phyloP scores from a whole-genome alignment of 2,888 invertebrate genomes.

The Hydraecia micacea region DNA sequence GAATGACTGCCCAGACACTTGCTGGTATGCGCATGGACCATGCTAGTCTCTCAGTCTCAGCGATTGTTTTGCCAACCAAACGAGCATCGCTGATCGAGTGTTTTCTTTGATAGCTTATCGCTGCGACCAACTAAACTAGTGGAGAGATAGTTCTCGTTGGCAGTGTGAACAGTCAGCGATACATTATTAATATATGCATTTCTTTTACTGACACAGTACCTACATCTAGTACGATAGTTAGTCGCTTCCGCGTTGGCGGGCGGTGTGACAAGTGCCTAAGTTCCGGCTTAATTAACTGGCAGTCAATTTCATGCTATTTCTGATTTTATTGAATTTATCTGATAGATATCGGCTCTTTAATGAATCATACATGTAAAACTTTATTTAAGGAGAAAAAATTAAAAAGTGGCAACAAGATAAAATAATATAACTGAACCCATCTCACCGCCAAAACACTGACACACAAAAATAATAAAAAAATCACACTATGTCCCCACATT shows the following conservation, averaged over 20 bases:
- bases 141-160: not conserved
- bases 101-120: not conserved
- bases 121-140: not conserved
- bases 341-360: not conserved
- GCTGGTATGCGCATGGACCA: not conserved
- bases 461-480: conserved; percentile 33
- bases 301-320: not conserved
- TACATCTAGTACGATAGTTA: not conserved
- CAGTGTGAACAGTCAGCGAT: not conserved
- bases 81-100: not conserved
- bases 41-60: not conserved
- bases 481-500: conserved; percentile 52
- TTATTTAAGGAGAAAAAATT: no score
- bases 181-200: not conserved
- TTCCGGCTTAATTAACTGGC: not conserved
- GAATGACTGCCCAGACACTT: not conserved
- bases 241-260: not conserved
- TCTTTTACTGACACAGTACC: not conserved
- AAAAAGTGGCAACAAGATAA: not conserved
- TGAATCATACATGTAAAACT: not conserved
- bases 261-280: not conserved
- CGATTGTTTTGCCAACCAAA: not conserved
- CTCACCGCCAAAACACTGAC: conserved; percentile 50
- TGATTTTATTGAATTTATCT: not conserved
- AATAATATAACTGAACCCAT: conserved; percentile 21